Conservation (phyloP, 2,797 vertebrate genomes). For the Chromis chromis region DNA sequence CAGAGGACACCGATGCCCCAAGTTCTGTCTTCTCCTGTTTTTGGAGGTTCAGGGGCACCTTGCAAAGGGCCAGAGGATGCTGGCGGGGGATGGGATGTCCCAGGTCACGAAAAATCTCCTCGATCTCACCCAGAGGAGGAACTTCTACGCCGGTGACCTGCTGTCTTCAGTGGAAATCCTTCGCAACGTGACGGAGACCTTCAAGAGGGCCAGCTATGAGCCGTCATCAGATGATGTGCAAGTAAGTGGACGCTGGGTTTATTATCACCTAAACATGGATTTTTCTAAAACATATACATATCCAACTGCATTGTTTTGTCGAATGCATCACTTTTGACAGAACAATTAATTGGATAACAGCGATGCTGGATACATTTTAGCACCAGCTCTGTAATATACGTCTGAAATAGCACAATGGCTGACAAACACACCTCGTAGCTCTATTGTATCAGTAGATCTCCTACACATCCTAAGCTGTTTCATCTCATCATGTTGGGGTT, state of each 20-base stretch:
- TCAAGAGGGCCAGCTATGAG: slow-evolving; percentile 97
- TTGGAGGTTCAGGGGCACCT: slow-evolving; percentile 97
- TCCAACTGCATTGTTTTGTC: background rate
- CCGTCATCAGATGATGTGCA: slow-evolving; percentile 98
- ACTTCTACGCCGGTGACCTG: slow-evolving; percentile 97
- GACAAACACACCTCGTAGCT: slow-evolving; percentile 39
- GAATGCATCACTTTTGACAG: background rate
- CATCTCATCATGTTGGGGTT: slow-evolving; percentile 73
- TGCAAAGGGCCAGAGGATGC: slow-evolving; percentile 94
- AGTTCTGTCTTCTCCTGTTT: slow-evolving; percentile 79
- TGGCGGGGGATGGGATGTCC: slow-evolving; percentile 98
- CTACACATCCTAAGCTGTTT: slow-evolving; percentile 61
- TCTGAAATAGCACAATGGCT: slow-evolving; percentile 48
- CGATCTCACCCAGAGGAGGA: slow-evolving; percentile 97
- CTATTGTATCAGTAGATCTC: slow-evolving; percentile 69
- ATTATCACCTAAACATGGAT: background rate
- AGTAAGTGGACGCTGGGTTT: slow-evolving; percentile 81
- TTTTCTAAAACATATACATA: too few species aligned
- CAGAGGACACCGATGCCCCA: slow-evolving; percentile 76
- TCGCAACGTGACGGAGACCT: slow-evolving; percentile 97
- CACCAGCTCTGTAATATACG: background rate
- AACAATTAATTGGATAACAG: background rate
- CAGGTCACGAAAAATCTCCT: slow-evolving; percentile 97
- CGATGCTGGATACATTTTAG: background rate
- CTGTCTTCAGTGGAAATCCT: slow-evolving; percentile 98